Conservation (phyloP, 2,888 invertebrate genomes). For the Saturnia japonica region DNA sequence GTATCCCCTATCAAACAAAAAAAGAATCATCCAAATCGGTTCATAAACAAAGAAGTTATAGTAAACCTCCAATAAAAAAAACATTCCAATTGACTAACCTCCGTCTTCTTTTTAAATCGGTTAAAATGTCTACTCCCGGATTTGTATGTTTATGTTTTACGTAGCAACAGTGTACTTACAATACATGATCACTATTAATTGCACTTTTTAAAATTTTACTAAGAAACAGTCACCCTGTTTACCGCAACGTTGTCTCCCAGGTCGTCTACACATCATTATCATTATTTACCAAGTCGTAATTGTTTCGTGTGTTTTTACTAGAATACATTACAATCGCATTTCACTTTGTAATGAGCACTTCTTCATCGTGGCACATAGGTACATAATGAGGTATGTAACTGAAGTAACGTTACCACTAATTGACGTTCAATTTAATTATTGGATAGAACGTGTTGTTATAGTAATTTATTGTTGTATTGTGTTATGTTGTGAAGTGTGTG, state of each 20-base stretch:
- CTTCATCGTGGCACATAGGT: neutral
- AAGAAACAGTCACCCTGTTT: conserved; percentile 36
- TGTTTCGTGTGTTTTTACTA: conserved; percentile 54
- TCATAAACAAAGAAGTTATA: no score
- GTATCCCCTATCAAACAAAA: no score
- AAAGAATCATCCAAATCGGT: no score
- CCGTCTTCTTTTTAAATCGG: no score
- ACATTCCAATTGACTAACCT: no score
- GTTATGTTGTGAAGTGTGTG: neutral
- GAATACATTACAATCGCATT: conserved; percentile 38
- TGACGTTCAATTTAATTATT: conserved; percentile 9
- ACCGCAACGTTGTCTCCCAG: conserved; percentile 54
- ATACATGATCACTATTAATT: neutral
- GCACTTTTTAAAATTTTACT: conserved; percentile 7
- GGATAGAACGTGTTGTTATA: neutral
- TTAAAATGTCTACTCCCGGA: no score
- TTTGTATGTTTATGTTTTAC: no score
- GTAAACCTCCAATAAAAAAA: no score
- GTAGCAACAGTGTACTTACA: no score
- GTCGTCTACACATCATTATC: conserved; percentile 49
- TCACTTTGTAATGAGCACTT: conserved; percentile 14
- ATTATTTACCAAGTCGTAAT: conserved; percentile 58
- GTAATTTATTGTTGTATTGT: conserved; percentile 10
- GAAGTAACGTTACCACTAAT: conserved; percentile 1
- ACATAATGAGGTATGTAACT: neutral